phyloP scores from a whole-genome alignment of 2,113 vertebrate species.

The Cyphotilapia sp. region DNA sequence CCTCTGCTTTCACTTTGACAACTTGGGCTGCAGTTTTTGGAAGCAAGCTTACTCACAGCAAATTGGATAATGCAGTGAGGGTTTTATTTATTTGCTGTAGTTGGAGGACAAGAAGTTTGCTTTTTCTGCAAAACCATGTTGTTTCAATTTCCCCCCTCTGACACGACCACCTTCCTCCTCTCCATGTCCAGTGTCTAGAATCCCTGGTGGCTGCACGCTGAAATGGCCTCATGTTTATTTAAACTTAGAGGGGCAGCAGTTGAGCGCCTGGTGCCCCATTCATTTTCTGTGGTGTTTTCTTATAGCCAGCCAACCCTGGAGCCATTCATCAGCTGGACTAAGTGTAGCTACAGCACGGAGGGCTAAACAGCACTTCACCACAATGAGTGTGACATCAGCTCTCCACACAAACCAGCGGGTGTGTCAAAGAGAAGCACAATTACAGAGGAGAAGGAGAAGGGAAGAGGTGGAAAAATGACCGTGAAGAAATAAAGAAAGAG shows the following conservation, averaged over 20 bases:
- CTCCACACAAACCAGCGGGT: conserved; percentile 60
- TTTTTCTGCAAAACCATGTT: background rate
- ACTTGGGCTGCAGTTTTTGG: conserved; percentile 10
- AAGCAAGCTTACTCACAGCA: background rate
- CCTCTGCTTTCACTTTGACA: conserved; percentile 11
- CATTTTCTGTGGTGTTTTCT: conserved; percentile 40
- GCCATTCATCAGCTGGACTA: conserved; percentile 46
- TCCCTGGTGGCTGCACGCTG: conserved; percentile 16
- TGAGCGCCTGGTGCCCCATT: conserved; percentile 35
- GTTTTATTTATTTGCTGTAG: background rate
- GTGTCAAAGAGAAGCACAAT: conserved; percentile 66
- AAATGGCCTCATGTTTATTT: conserved; percentile 68
- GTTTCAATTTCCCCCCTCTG: background rate
- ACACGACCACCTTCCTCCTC: background rate
- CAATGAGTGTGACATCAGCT: conserved; percentile 46
- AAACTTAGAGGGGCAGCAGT: conserved; percentile 25
- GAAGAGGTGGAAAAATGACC: conserved; percentile 26
- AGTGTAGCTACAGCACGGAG: conserved; percentile 17
- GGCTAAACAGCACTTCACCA: conserved; percentile 44
- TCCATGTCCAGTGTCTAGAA: conserved; percentile 10
- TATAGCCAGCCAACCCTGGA: conserved; percentile 16
- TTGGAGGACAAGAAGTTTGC: background rate
- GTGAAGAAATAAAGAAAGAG: background rate
- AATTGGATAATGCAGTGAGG: conserved; percentile 16
- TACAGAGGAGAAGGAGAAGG: conserved; percentile 44